Evolutionary conservation across 92 coral and sea anemone genomes (phyloP).

Genomic region (Siderastrea siderea): DNA sequence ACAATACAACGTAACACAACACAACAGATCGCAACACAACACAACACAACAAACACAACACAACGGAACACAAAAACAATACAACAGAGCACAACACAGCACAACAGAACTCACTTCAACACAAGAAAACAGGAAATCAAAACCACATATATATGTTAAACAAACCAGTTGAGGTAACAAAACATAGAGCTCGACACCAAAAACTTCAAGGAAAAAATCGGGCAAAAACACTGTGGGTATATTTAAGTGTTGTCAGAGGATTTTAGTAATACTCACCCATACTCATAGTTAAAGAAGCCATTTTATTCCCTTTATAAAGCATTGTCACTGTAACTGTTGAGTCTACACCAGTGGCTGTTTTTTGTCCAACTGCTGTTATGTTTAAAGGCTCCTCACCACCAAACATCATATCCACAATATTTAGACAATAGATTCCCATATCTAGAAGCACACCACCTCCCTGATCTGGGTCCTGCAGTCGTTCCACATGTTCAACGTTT

Average conservation of each 20-base stretch:
- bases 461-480: slow-evolving; percentile 45
- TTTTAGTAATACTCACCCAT: slow-evolving; percentile 54
- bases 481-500: background rate
- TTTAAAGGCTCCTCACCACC: slow-evolving; percentile 84
- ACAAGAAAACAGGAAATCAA: too few species aligned
- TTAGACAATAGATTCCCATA: slow-evolving; percentile 84
- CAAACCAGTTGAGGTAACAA: too few species aligned
- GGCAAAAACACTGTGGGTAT: too few species aligned
- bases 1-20: too few species aligned
- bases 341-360: slow-evolving; percentile 87
- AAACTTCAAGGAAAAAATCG: too few species aligned
- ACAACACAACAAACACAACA: too few species aligned
- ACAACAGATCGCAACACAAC: too few species aligned
- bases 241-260: background rate
- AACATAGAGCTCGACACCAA: too few species aligned
- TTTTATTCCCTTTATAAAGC: slow-evolving; percentile 72
- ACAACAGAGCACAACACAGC: too few species aligned
- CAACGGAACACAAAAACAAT: too few species aligned
- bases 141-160: too few species aligned
- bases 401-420: slow-evolving; percentile 84
- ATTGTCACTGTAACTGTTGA: slow-evolving; percentile 79
- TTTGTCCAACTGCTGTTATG: slow-evolving; percentile 83
- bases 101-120: too few species aligned
- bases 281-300: slow-evolving; percentile 78
- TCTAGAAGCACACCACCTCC: slow-evolving; percentile 92